A percentile compares a stretch with the other conserved stretches of the same genome.
These are phyloP conservation scores for Spheniscus mendiculus DNA, from an alignment of 2,113 vertebrate species.

Conservation along the genomic window DNA sequence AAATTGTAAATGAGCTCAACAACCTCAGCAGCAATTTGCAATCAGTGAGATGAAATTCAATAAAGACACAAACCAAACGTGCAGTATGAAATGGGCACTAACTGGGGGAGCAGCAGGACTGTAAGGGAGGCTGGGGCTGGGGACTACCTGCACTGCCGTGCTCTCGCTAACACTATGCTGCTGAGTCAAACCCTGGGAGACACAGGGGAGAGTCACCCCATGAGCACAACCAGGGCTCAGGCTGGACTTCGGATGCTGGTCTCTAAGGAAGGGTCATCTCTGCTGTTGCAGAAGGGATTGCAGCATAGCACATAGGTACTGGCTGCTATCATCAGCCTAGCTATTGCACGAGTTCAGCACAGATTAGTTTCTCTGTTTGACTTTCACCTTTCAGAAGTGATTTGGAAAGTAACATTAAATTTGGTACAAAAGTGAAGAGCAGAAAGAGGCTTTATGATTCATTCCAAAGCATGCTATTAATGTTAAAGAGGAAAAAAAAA, in stretches of 20 bases:
- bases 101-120: background rate
- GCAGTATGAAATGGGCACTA: background rate
- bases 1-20: background rate
- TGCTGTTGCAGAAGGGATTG: background rate
- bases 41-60: background rate
- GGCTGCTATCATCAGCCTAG: background rate
- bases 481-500: background rate
- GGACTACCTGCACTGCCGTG: accelerated
- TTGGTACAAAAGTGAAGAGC: background rate
- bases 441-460: background rate
- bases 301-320: accelerated
- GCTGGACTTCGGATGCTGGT: background rate
- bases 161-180: background rate
- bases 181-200: background rate
- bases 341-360: background rate
- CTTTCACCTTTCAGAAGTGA: background rate
- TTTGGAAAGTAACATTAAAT: background rate
- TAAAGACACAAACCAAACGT: background rate
- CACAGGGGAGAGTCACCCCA: background rate
- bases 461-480: background rate
- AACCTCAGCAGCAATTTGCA: background rate
- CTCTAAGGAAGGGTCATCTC: background rate
- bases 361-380: background rate
- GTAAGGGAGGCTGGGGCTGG: background rate
- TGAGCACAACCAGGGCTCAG: accelerated